phyloP scores from a whole-genome alignment of 1,140 invertebrate species.

The Telenomus remus region DNA sequence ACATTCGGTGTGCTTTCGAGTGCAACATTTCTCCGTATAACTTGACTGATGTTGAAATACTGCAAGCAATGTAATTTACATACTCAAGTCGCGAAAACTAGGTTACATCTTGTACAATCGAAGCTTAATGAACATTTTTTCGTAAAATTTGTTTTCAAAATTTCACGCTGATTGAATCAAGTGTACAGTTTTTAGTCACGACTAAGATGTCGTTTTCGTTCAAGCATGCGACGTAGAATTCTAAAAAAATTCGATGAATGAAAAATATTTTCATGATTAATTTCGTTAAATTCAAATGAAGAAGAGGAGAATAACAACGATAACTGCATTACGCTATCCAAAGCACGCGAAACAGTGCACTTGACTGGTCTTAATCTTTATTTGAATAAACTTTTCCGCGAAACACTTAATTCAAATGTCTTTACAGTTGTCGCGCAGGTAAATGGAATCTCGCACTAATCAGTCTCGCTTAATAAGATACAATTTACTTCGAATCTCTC shows the following conservation, averaged over 20 bases:
- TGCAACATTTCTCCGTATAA: constrained; percentile 36
- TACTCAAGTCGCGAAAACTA: constrained; percentile 38
- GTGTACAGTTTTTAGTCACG: neutral
- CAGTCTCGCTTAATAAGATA: constrained; percentile 53
- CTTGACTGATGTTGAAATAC: constrained; percentile 35
- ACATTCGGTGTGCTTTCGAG: constrained; percentile 42
- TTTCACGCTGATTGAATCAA: constrained; percentile 13
- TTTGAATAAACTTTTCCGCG: constrained; percentile 49
- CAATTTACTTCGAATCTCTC: constrained; percentile 51
- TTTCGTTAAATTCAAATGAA: too few species aligned
- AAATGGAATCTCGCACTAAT: constrained; percentile 53
- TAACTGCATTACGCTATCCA: constrained; percentile 30
- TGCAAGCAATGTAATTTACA: constrained; percentile 45
- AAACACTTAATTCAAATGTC: constrained; percentile 55
- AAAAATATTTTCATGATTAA: too few species aligned
- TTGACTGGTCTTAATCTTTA: constrained; percentile 37
- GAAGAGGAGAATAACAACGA: constrained; percentile 16
- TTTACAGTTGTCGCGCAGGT: constrained; percentile 47
- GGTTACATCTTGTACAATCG: constrained; percentile 20
- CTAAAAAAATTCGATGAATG: too few species aligned
- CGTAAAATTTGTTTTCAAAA: neutral
- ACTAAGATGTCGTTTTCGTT: too few species aligned
- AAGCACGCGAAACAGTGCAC: constrained; percentile 22
- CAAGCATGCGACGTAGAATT: too few species aligned
- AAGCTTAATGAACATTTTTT: constrained; percentile 12